These are phyloP conservation scores for Acanthisitta chloris DNA, from an alignment of 2,113 vertebrate species.

Conservation along the genomic window DNA sequence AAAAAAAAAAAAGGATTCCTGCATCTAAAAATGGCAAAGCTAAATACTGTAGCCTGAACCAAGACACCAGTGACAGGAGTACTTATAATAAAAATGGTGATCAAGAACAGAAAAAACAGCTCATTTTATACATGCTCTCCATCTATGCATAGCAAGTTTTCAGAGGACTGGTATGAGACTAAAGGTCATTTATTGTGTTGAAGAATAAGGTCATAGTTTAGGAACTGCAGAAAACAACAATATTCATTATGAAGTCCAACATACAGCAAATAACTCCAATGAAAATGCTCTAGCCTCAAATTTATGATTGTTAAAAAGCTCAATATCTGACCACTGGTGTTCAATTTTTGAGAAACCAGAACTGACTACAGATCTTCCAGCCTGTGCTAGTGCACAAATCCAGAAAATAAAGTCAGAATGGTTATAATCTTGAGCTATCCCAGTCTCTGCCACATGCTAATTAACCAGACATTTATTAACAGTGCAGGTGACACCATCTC, in stretches of 20 bases:
- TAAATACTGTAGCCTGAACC: not conserved
- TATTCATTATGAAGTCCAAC: not conserved
- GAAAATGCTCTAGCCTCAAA: not conserved
- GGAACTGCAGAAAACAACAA: not conserved
- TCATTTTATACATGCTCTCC: not conserved
- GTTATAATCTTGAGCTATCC: not conserved
- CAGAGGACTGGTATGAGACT: not conserved
- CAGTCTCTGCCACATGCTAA: not conserved
- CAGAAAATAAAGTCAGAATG: not conserved
- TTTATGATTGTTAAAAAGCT: not conserved
- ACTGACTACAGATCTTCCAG: not conserved
- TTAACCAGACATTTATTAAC: not conserved
- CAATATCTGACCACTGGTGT: not conserved
- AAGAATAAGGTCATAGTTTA: not conserved
- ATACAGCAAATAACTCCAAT: not conserved
- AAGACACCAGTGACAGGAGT: not conserved
- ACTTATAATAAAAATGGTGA: not conserved
- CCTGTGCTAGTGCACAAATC: not conserved
- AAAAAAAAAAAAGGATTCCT: not conserved
- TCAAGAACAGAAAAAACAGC: fast-evolving
- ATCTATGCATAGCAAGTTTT: not conserved
- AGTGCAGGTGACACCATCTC: not conserved
- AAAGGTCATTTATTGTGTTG: not conserved
- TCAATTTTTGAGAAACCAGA: not conserved
- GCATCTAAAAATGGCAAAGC: not conserved